Percentiles rank a stretch among this genome's conserved stretches.
Evolutionary conservation across 2,888 invertebrate genomes (phyloP).

Genomic region (Quadriops clusia): DNA sequence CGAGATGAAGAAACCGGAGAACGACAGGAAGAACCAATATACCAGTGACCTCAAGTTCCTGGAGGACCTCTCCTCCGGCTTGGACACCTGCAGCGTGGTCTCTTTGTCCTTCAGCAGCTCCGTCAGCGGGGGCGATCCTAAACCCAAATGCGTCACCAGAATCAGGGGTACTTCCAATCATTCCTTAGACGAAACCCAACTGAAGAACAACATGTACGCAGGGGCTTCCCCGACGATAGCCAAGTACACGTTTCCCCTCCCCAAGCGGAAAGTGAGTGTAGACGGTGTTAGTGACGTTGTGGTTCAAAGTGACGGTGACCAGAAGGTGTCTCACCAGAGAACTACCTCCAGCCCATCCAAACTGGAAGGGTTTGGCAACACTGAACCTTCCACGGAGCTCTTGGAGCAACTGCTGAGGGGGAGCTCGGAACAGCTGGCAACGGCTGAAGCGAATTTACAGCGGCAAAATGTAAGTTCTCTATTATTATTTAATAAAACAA

Average conservation of each 20-base stretch:
- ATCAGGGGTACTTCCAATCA: slow-evolving; percentile 40
- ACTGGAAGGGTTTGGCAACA: slow-evolving; percentile 45
- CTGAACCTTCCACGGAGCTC: slow-evolving; percentile 51
- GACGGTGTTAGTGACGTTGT: slow-evolving; percentile 26
- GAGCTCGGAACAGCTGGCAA: slow-evolving; percentile 65
- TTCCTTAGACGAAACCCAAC: slow-evolving; percentile 43
- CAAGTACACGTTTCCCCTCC: slow-evolving; percentile 14
- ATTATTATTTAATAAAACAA: background rate
- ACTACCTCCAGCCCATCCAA: slow-evolving; percentile 73
- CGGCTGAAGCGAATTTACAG: slow-evolving; percentile 37
- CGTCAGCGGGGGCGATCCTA: slow-evolving; percentile 22
- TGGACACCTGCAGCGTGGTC: slow-evolving; percentile 21
- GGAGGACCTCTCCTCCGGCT: slow-evolving; percentile 33
- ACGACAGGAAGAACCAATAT: slow-evolving; percentile 39
- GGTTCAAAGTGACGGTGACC: slow-evolving; percentile 13
- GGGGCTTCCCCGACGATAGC: slow-evolving; percentile 20
- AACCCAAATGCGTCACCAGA: slow-evolving; percentile 24
- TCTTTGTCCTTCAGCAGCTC: slow-evolving; percentile 25
- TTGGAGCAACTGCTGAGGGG: slow-evolving; percentile 67
- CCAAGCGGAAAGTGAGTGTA: slow-evolving; percentile 29
- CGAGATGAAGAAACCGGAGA: slow-evolving; percentile 62
- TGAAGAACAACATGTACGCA: slow-evolving; percentile 22
- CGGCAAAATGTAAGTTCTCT: slow-evolving; percentile 29
- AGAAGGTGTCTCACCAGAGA: slow-evolving; percentile 50
- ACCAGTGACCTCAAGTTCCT: slow-evolving; percentile 47